Evolutionary conservation across 2,888 invertebrate species (phyloP), one percentile per base, ranked within the genome.

Genomic region (Sarcophaga variegata): DNA sequence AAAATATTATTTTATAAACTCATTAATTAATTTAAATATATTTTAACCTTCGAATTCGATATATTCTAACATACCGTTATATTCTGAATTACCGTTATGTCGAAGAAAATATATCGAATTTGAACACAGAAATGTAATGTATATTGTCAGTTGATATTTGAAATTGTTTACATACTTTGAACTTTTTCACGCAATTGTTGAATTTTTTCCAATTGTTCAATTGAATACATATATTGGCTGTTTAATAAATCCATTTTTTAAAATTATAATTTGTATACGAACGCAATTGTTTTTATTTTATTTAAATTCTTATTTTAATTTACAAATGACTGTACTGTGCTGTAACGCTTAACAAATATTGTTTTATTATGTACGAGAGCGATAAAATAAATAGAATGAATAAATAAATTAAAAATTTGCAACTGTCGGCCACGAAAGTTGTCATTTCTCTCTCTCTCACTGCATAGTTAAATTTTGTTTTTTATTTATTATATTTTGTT

Each of bases 201-300:
- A 8, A 83, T 83, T 22, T 79, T 78, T 20, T 8, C 62, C 11
- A 22, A 22, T 74, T 79, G 79, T 37, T 74, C 78, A 37, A 54
- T 20, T 20, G 74, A 74, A 60, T 62, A 83, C 11, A 47, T 8
- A 74, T 62, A 79, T 20, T 37, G 27, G 3, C 69, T 49, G 22
- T 63, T 54, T 22, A 70, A 63, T 1, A 63, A 22, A 14, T 6
- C 37, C 72, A 83, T 83, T 60, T n/a, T 62, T 1, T n/a, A 45
- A 11, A 10, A 4, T 72, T 54, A n/a, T 72, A 17, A 22, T 63
- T 74, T 62, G 0, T 37, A 37, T 37, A 37, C 2, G 37, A 37
- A 37, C 37, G 37, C 6, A 37, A 37, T 37, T 37, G 6, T 37
- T 37, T 37, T 1, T 37, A 37, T 37, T 37, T 37, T 37, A 37